These are phyloP conservation scores for Harpagifer antarcticus DNA, from an alignment of 2,797 vertebrate genomes.

Conservation along the genomic window DNA sequence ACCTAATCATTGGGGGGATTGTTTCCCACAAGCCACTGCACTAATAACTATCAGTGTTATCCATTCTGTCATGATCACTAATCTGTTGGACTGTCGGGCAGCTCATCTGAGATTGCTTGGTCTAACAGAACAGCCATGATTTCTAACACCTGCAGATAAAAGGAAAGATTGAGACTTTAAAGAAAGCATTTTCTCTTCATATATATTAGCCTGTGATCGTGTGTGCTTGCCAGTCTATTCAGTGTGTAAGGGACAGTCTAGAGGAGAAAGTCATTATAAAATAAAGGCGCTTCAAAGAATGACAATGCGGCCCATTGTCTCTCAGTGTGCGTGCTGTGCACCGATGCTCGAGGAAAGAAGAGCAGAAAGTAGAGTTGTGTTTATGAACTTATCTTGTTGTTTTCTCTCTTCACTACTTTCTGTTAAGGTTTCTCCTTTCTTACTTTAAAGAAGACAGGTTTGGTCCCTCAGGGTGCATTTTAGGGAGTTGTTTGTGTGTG, in stretches of 20 bases:
- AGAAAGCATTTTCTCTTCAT: not conserved
- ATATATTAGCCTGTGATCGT: constrained; percentile 2
- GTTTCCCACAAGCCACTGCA: constrained; percentile 31
- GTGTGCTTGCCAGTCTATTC: constrained; percentile 11
- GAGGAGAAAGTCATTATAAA: constrained; percentile 4
- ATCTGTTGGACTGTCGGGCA: constrained; percentile 40
- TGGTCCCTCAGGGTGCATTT: constrained; percentile 52
- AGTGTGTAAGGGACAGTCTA: constrained; percentile 13
- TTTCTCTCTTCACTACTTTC: constrained; percentile 50
- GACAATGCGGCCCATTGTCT: constrained; percentile 45
- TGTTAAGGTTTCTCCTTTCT: constrained; percentile 48
- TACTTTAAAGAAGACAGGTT: constrained; percentile 64
- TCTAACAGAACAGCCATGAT: constrained; percentile 47
- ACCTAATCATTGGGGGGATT: constrained; percentile 49
- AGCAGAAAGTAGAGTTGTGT: constrained; percentile 35
- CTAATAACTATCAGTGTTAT: constrained; percentile 55
- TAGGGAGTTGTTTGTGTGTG: constrained; percentile 61
- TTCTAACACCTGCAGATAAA: constrained; percentile 45
- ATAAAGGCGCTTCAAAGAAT: constrained; percentile 18
- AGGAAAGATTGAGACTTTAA: constrained; percentile 29
- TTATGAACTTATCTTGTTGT: constrained; percentile 67
- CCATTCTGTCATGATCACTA: constrained; percentile 45
- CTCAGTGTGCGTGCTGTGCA: constrained; percentile 41
- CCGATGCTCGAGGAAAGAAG: constrained; percentile 43
- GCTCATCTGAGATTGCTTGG: constrained; percentile 38